Evolutionary conservation across 1,140 invertebrate genomes (phyloP).

Genomic region (Euura lappo): DNA sequence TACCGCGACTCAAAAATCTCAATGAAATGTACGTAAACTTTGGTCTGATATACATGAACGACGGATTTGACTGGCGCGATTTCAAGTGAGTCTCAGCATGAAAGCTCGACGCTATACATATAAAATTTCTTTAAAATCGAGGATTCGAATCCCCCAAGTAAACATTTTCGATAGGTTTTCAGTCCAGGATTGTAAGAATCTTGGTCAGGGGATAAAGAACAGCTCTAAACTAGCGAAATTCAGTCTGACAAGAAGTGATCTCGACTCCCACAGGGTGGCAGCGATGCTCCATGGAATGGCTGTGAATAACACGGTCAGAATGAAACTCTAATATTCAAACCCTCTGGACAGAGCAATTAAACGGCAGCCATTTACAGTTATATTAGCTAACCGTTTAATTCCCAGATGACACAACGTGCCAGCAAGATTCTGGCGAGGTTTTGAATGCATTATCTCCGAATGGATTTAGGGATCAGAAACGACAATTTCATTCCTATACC

Average conservation of each 20-base stretch:
- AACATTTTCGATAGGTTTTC: constrained; percentile 43
- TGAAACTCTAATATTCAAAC: too few species aligned
- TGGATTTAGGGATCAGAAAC: too few species aligned
- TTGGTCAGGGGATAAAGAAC: constrained; percentile 42
- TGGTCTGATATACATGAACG: constrained; percentile 48
- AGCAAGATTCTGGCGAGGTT: too few species aligned
- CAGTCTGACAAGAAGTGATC: constrained; percentile 44
- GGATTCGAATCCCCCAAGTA: neutral
- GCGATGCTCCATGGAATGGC: constrained; percentile 48
- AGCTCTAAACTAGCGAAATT: constrained; percentile 42
- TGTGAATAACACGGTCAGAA: constrained; percentile 41
- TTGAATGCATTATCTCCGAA: too few species aligned
- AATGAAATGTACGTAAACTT: constrained; percentile 46
- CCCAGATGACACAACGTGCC: too few species aligned
- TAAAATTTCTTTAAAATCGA: neutral
- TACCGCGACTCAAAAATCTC: constrained; percentile 39
- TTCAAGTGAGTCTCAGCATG: constrained; percentile 43
- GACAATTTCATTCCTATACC: too few species aligned
- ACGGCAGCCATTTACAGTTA: too few species aligned
- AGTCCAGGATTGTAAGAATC: constrained; percentile 44
- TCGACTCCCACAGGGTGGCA: constrained; percentile 44
- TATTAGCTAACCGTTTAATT: too few species aligned
- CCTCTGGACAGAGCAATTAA: too few species aligned
- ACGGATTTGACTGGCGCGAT: constrained; percentile 50
- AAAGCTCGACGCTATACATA: neutral